Evolutionary conservation across 2,797 vertebrate species (phyloP).

Genomic region (Botia kubotai): DNA sequence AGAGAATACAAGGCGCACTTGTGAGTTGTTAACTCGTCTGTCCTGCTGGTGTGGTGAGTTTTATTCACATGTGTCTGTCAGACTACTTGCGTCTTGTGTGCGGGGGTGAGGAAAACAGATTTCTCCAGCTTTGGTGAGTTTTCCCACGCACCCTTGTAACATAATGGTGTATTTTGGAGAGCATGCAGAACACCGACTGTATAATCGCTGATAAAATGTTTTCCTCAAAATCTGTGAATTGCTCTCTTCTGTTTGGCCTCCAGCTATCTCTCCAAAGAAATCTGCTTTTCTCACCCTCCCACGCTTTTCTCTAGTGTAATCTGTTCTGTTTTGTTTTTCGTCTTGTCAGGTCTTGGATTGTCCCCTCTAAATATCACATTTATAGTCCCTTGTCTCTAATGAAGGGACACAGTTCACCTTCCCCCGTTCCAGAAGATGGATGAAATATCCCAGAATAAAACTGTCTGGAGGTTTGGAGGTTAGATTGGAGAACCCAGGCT

Average conservation of each 20-base stretch:
- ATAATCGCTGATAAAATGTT: conserved; percentile 77
- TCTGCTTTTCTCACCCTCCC: conserved; percentile 7
- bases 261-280: conserved; percentile 41
- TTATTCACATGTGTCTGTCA: not conserved
- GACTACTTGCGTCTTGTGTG: conserved; percentile 4
- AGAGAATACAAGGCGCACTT: not conserved
- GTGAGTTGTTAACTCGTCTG: conserved; percentile 1
- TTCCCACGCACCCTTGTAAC: conserved; percentile 78
- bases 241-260: conserved; percentile 55
- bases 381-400: conserved; percentile 36
- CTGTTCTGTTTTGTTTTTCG: not conserved
- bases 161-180: conserved; percentile 80
- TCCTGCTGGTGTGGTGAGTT: not conserved
- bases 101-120: conserved; percentile 62
- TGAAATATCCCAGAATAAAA: conserved; percentile 27
- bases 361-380: not conserved
- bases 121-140: conserved; percentile 60
- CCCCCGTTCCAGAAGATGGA: not conserved
- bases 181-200: conserved; percentile 67
- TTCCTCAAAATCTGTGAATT: conserved; percentile 70
- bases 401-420: conserved; percentile 21
- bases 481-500: conserved; percentile 37
- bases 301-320: conserved; percentile 11
- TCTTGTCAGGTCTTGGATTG: conserved; percentile 41
- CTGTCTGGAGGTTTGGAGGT: conserved; percentile 16